Conservation (phyloP, 2,797 vertebrate species). For the Microchirus variegatus region DNA sequence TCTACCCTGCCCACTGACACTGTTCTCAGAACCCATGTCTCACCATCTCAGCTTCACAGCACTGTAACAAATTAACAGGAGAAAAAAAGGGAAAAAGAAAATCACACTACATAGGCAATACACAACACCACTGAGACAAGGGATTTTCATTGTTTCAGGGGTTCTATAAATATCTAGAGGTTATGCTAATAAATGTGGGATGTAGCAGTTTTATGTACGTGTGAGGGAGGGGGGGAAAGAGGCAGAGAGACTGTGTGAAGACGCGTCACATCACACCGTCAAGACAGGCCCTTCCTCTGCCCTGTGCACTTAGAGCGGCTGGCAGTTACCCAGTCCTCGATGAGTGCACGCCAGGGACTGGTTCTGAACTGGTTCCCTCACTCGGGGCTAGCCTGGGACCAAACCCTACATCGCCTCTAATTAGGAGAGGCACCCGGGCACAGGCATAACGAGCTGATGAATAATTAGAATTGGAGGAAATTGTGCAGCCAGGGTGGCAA, state of each 20-base stretch:
- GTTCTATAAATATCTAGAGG: slow-evolving; percentile 66
- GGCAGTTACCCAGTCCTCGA: slow-evolving; percentile 76
- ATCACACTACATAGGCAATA: slow-evolving; percentile 56
- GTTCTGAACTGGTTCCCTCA: slow-evolving; percentile 85
- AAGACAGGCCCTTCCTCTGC: slow-evolving; percentile 53
- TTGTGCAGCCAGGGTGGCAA: slow-evolving; percentile 90
- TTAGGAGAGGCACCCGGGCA: slow-evolving; percentile 75
- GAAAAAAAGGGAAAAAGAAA: too few species aligned
- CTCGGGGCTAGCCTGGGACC: slow-evolving; percentile 80
- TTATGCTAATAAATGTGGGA: slow-evolving; percentile 65
- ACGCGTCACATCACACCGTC: slow-evolving; percentile 69
- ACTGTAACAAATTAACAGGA: slow-evolving; percentile 44
- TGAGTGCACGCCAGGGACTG: slow-evolving; percentile 70
- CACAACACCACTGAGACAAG: slow-evolving; percentile 55
- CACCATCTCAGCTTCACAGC: slow-evolving; percentile 46
- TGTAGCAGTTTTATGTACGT: slow-evolving; percentile 38
- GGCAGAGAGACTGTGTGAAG: slow-evolving; percentile 49
- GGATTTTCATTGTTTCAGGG: slow-evolving; percentile 44
- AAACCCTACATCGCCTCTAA: slow-evolving; percentile 82
- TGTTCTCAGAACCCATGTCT: slow-evolving; percentile 50
- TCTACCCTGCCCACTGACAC: slow-evolving; percentile 61
- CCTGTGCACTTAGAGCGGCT: slow-evolving; percentile 63
- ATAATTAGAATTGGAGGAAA: slow-evolving; percentile 91
- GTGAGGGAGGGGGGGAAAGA: slow-evolving; percentile 5
- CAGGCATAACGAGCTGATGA: slow-evolving; percentile 84